These are phyloP conservation scores for Rhinatrema bivittatum DNA, from an alignment of 2,797 vertebrate species.

Conservation along the genomic window DNA sequence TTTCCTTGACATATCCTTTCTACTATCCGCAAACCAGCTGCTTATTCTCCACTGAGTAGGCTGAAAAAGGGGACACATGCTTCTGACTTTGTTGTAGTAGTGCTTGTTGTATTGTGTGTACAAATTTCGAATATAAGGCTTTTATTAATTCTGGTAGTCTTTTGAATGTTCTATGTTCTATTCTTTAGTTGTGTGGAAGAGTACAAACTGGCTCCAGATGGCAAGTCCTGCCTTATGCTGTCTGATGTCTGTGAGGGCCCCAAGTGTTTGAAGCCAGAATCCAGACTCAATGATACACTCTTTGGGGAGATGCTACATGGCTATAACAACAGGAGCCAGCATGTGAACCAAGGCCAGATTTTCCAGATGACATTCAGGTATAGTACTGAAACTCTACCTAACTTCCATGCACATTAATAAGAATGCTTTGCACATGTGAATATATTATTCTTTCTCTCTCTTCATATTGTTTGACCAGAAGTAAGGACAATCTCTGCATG, in stretches of 20 bases:
- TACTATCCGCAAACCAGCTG: too few relatives aligned
- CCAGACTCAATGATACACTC: conserved; percentile 88
- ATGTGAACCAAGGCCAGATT: conserved; percentile 89
- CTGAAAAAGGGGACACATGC: too few relatives aligned
- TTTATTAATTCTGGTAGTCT: neutral
- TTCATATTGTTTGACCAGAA: too few relatives aligned
- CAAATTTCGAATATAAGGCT: too few relatives aligned
- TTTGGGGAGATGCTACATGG: conserved; percentile 96
- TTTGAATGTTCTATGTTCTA: conserved; percentile 14
- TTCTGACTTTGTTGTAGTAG: too few relatives aligned
- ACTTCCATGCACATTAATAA: too few relatives aligned
- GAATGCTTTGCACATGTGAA: too few relatives aligned
- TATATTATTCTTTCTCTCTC: too few relatives aligned
- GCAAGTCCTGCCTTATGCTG: conserved; percentile 86
- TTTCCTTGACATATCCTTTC: too few relatives aligned
- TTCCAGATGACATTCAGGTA: conserved; percentile 98
- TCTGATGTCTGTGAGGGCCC: conserved; percentile 86
- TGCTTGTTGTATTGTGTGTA: fast-evolving
- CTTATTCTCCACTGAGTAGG: too few relatives aligned
- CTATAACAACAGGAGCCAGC: conserved; percentile 90
- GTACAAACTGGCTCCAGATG: conserved; percentile 84
- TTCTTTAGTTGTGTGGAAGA: conserved; percentile 86
- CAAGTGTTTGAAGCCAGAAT: conserved; percentile 77
- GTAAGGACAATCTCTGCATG: too few relatives aligned
- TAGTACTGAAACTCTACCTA: too few relatives aligned